Percentiles rank a stretch among this genome's conserved stretches.
Evolutionary conservation across 2,888 invertebrate genomes (phyloP).

Genomic region (Aproaerema taeniolella): DNA sequence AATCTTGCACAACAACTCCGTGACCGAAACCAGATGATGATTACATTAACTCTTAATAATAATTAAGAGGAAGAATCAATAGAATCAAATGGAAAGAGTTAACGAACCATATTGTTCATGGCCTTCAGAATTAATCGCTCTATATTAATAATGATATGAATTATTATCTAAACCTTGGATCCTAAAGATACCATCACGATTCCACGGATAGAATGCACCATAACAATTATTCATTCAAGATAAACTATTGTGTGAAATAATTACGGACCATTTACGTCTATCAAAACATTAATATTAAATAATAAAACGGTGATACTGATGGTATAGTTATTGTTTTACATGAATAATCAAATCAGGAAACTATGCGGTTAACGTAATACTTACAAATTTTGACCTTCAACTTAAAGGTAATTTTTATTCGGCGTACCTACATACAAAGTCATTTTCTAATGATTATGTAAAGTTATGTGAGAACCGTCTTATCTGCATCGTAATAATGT

Average conservation of each 20-base stretch:
- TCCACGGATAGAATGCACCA: constrained; percentile 4
- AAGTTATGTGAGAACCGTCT: constrained; percentile 8
- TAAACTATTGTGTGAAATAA: constrained; percentile 9
- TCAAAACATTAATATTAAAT: neutral
- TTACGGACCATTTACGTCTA: constrained; percentile 11
- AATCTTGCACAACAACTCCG: no score
- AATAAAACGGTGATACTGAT: neutral
- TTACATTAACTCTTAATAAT: no score
- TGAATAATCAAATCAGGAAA: neutral
- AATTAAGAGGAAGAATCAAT: no score
- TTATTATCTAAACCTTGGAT: constrained; percentile 17
- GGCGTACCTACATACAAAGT: no score
- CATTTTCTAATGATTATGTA: no score
- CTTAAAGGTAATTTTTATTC: no score
- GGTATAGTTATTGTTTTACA: neutral
- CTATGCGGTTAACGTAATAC: no score
- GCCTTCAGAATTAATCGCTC: constrained; percentile 13
- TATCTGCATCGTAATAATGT: constrained; percentile 1
- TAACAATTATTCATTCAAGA: constrained; percentile 3
- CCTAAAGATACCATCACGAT: constrained; percentile 12
- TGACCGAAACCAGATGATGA: no score
- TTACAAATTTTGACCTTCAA: no score
- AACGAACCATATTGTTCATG: constrained; percentile 13
- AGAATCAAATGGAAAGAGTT: constrained; percentile 10
- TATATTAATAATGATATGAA: constrained; percentile 13